Conservation (phyloP, 2,797 vertebrate species). For the Mycteria americana region DNA sequence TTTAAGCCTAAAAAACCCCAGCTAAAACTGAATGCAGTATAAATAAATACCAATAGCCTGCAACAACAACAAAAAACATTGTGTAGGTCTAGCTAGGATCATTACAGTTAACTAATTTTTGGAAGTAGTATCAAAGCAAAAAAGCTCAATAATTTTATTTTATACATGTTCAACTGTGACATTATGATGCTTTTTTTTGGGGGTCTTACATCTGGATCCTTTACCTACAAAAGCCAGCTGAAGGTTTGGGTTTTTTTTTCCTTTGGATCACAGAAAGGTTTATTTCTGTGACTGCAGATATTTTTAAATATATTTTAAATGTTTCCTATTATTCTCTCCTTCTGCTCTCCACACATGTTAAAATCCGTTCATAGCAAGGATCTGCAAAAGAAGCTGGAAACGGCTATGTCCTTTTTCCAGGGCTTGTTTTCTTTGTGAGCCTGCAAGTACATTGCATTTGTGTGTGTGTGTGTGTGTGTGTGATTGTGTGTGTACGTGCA, state of each 20-base stretch:
- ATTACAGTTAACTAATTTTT: slow-evolving; percentile 27
- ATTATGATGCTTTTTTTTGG: background rate
- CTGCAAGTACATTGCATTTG: slow-evolving; percentile 16
- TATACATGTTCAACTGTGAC: slow-evolving; percentile 9
- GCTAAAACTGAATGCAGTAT: slow-evolving; percentile 42
- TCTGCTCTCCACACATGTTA: slow-evolving; percentile 66
- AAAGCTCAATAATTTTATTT: background rate
- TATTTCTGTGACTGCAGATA: slow-evolving; percentile 55
- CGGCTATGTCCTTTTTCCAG: slow-evolving; percentile 47
- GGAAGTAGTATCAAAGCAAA: background rate
- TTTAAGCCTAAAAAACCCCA: slow-evolving; percentile 21
- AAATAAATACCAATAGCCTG: slow-evolving; percentile 62
- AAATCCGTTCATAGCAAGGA: slow-evolving; percentile 60
- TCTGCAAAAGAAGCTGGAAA: slow-evolving; percentile 24
- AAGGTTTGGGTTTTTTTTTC: background rate
- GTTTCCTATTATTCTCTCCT: slow-evolving; percentile 66
- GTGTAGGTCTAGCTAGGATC: slow-evolving; percentile 41
- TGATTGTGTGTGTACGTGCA: slow-evolving; percentile 66
- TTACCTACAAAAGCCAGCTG: slow-evolving; percentile 23
- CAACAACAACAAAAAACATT: slow-evolving; percentile 18
- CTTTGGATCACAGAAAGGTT: slow-evolving; percentile 41
- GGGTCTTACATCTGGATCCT: background rate
- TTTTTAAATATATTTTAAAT: slow-evolving; percentile 68
- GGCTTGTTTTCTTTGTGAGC: slow-evolving; percentile 73
- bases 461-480: background rate